A percentile compares a stretch with the other conserved stretches of the same genome.
Evolutionary conservation across 2,888 invertebrate species (phyloP).

Genomic region (Gryllus longicercus): DNA sequence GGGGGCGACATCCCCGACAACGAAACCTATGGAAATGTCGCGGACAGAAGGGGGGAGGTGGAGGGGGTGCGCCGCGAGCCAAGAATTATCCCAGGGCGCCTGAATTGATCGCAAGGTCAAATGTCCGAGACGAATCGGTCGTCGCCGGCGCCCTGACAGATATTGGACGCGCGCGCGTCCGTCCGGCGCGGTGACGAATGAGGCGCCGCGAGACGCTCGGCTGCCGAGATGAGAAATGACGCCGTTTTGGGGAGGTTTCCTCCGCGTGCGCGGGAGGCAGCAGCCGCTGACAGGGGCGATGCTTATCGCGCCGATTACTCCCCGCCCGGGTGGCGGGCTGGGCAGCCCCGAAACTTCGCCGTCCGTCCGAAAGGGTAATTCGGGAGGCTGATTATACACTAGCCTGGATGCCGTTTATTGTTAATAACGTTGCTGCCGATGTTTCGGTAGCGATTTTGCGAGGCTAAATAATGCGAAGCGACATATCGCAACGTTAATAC

Average conservation of each 20-base stretch:
- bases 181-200: background rate
- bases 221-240: background rate
- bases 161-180: background rate
- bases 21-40: background rate
- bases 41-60: background rate
- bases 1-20: background rate
- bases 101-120: slow-evolving; percentile 10
- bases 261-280: background rate
- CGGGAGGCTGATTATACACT: background rate
- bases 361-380: background rate
- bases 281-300: background rate
- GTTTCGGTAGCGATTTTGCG: no score
- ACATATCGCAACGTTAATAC: no score
- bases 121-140: background rate
- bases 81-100: background rate
- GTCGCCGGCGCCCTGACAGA: background rate
- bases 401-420: no score
- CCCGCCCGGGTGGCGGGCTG: background rate
- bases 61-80: background rate
- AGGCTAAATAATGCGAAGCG: no score
- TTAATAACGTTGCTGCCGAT: no score
- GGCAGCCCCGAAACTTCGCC: background rate
- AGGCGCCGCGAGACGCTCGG: background rate
- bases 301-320: background rate
- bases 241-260: background rate